Percentiles rank a stretch among this genome's conserved stretches.
Evolutionary conservation across 2,797 vertebrate species (phyloP).

Genomic region (Poecilia picta): DNA sequence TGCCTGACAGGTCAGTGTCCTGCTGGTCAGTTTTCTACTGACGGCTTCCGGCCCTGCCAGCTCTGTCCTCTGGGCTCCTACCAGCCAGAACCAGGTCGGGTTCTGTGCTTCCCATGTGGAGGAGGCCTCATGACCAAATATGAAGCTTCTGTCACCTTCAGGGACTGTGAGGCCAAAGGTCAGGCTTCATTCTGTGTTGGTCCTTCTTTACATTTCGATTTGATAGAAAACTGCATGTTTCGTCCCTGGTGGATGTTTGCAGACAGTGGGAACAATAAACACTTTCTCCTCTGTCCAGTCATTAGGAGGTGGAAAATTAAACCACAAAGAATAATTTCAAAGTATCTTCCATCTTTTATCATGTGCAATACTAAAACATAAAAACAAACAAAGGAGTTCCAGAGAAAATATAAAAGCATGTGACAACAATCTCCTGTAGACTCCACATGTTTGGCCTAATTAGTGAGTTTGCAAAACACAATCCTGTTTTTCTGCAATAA

Average conservation of each 20-base stretch:
- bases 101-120: constrained; percentile 91
- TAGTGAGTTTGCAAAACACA: not conserved
- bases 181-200: constrained; percentile 21
- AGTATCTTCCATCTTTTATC: not conserved
- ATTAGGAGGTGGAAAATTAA: not conserved
- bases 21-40: constrained; percentile 88
- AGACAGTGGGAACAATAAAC: not conserved
- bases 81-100: constrained; percentile 91
- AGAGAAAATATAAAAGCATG: not conserved
- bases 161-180: constrained; percentile 98
- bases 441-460: not conserved
- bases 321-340: not conserved
- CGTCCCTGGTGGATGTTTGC: not conserved
- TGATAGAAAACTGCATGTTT: not conserved
- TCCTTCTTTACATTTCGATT: not conserved
- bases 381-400: not conserved
- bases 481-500: not conserved
- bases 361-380: not conserved
- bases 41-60: constrained; percentile 92
- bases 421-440: not conserved
- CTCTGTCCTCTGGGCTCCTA: constrained; percentile 86
- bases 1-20: constrained; percentile 88
- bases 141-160: constrained; percentile 86
- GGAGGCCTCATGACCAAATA: constrained; percentile 93
- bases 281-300: not conserved